Base-by-base conservation (phyloP, 30 jellyfish, hydroid and myxozoan species). In the Aurelia sp. region DNA sequence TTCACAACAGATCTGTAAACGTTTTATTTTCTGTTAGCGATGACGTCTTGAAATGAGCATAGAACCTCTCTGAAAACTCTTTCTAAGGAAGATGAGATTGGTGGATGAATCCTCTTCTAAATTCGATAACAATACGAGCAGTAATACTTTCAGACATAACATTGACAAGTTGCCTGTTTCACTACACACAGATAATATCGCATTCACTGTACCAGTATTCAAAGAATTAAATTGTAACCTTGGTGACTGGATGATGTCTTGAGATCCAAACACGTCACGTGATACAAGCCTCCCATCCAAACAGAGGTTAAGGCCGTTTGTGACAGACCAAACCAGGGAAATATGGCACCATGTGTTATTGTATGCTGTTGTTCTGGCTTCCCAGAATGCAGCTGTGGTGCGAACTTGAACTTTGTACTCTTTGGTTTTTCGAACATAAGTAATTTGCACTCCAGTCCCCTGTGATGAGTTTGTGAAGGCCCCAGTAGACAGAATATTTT, bases 401-500 rank as follows among this genome's bases (percentile, higher is more conserved):
- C 93, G 86, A 53, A 90, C 96, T 13, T 51, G 75, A 33, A 86
- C 94, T 18, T 58, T 40, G 69, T 62, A 81, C 33, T 58, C 41
- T 16, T 70, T 78, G 4, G 80, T 52, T 57, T 52, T 63, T 15
- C 53, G 64, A 13, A 74, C 88, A 41, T 78, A 80, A 51, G 63
- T 75, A 15, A 94, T 83, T 67, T 67, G 96, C 5, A 94, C 60
- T 41, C 98, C 98, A 3, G 97, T 95, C 0, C 98, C 98, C 30
- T 57, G 58, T 47, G 91, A 21, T 1, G 94, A 83, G 59, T 82
- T 94, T n/a, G 98, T 94, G 58, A 40, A 84, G 18, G 91, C 92
- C 11, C 98, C 98, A 51, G 97, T 83, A 70, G 97, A 63, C 17
- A 94, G 35, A n/a, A 94, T 83, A 62, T 94, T 77, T 65, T 62